phyloP scores from a whole-genome alignment of 2,888 invertebrate species.

The Epirrita christyi region DNA sequence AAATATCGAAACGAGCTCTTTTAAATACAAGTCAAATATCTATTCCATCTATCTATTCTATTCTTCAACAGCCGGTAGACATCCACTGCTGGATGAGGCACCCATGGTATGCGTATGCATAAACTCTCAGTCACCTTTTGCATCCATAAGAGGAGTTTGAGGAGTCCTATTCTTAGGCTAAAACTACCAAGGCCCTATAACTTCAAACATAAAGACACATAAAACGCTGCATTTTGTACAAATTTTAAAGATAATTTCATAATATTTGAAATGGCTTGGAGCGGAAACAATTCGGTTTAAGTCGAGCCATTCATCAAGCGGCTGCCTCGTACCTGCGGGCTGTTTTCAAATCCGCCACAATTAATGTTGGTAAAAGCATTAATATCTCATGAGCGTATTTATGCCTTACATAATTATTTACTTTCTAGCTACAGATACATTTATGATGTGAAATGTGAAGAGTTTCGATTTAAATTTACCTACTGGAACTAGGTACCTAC shows the following conservation, averaged over 20 bases:
- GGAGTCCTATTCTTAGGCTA: too few species aligned
- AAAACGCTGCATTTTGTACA: slow-evolving; percentile 1
- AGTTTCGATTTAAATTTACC: not conserved
- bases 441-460: not conserved
- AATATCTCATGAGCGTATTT: slow-evolving; percentile 27
- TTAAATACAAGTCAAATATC: too few species aligned
- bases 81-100: too few species aligned
- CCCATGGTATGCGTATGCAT: too few species aligned
- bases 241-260: slow-evolving; percentile 21
- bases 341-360: slow-evolving; percentile 37
- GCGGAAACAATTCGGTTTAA: slow-evolving; percentile 34
- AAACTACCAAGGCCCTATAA: too few species aligned
- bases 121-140: too few species aligned
- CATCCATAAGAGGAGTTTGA: too few species aligned
- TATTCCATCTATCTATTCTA: too few species aligned
- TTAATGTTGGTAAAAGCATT: slow-evolving; percentile 35
- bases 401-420: slow-evolving; percentile 14
- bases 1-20: too few species aligned
- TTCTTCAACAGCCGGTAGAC: too few species aligned
- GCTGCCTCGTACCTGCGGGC: slow-evolving; percentile 29
- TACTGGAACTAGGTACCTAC: too few species aligned
- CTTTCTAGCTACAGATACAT: not conserved
- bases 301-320: slow-evolving; percentile 35
- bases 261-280: slow-evolving; percentile 27
- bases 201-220: not conserved